phyloP scores from a whole-genome alignment of 2,797 vertebrate species.

The Melanotaenia maccullochi region DNA sequence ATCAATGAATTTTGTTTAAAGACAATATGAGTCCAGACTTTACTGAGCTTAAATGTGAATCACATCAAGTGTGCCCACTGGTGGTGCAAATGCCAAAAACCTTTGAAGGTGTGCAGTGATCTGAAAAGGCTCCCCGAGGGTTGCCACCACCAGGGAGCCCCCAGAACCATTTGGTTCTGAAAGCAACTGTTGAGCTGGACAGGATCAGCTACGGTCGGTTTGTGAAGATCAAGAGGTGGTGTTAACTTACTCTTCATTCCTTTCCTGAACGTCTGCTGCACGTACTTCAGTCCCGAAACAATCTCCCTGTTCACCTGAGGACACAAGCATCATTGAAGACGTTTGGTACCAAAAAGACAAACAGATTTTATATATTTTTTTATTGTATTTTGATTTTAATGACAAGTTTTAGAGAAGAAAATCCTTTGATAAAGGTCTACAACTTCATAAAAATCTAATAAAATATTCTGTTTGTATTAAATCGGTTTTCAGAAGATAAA shows the following conservation, averaged over 20 bases:
- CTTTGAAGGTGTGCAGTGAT: too few relatives aligned
- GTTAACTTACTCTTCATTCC: slow-evolving; percentile 91
- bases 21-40: neutral
- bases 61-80: too few relatives aligned
- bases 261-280: slow-evolving; percentile 93
- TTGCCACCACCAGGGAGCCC: too few relatives aligned
- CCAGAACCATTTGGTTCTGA: neutral
- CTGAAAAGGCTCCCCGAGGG: too few relatives aligned
- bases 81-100: too few relatives aligned
- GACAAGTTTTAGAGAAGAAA: too few relatives aligned
- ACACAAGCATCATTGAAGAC: slow-evolving; percentile 16
- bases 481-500: too few relatives aligned
- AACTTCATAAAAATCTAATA: too few relatives aligned
- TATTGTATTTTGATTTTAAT: too few relatives aligned
- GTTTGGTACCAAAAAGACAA: neutral
- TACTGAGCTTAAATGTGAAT: neutral
- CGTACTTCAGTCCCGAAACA: slow-evolving; percentile 95
- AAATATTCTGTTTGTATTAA: too few relatives aligned
- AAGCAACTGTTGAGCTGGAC: neutral
- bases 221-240: neutral
- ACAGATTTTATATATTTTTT: neutral
- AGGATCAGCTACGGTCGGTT: neutral
- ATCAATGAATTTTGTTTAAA: neutral
- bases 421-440: too few relatives aligned
- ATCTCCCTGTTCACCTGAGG: slow-evolving; percentile 95